phyloP scores from a whole-genome alignment of 2,113 vertebrate genomes.

The Mesembrinibis cayennensis region DNA sequence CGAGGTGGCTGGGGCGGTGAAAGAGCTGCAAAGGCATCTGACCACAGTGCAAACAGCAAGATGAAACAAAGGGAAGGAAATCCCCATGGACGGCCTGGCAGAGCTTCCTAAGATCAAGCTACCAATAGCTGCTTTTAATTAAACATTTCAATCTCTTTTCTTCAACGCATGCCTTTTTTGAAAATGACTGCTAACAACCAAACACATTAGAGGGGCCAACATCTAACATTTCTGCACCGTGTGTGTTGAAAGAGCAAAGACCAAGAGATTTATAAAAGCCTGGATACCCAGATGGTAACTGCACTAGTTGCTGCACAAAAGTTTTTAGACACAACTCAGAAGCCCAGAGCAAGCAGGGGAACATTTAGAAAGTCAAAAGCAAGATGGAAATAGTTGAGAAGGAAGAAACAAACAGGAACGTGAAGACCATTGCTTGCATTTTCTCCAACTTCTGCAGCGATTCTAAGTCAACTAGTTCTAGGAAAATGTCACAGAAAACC shows the following conservation, averaged over 20 bases:
- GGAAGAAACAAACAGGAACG: background rate
- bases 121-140: background rate
- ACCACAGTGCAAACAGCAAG: background rate
- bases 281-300: background rate
- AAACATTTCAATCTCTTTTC: background rate
- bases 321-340: background rate
- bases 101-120: background rate
- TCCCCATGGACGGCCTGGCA: background rate
- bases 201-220: background rate
- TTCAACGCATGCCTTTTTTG: background rate
- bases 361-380: background rate
- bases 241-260: background rate
- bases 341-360: background rate
- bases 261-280: background rate
- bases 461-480: background rate
- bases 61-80: background rate
- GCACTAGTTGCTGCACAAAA: too few relatives aligned
- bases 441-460: background rate
- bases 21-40: background rate
- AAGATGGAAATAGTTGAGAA: background rate
- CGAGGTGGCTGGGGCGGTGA: rapidly evolving
- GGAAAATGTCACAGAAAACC: background rate
- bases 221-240: background rate
- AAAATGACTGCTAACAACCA: background rate
- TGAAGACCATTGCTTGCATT: background rate